phyloP scores from a whole-genome alignment of 2,888 invertebrate species.

The Arctia plantaginis region DNA sequence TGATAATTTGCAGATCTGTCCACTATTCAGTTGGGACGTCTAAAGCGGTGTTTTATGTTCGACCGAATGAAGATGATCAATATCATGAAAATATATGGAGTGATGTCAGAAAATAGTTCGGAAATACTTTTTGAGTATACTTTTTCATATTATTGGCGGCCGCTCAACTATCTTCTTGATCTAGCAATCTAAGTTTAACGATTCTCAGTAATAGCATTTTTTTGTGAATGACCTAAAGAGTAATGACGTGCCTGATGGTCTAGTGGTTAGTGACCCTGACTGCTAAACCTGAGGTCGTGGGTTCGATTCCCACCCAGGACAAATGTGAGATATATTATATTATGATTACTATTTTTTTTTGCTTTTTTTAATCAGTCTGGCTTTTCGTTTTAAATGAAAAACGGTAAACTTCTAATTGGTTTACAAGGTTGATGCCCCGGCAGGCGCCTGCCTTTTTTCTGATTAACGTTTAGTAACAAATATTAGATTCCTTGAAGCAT shows the following conservation, averaged over 20 bases:
- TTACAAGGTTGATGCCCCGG: not conserved
- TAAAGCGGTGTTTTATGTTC: not conserved
- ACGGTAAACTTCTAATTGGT: not conserved
- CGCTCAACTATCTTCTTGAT: not conserved
- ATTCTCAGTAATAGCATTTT: too few relatives aligned
- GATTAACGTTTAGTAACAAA: not conserved
- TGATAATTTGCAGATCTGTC: slow-evolving; percentile 1
- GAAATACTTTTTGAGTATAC: not conserved
- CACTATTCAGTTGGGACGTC: not conserved
- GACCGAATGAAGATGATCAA: not conserved
- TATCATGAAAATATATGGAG: not conserved
- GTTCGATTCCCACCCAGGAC: too few relatives aligned
- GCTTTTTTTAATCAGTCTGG: not conserved
- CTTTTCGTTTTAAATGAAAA: not conserved
- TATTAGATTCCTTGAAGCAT: not conserved
- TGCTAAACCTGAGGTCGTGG: too few relatives aligned
- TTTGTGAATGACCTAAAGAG: too few relatives aligned
- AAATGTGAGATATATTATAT: too few relatives aligned
- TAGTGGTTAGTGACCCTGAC: too few relatives aligned
- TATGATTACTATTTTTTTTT: not conserved
- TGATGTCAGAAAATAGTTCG: not conserved
- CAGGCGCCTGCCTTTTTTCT: not conserved
- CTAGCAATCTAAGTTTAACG: not conserved
- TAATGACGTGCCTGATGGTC: too few relatives aligned
- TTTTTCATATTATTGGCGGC: not conserved